Conservation (phyloP, 2,888 invertebrate genomes). For the Rhingia rostrata region DNA sequence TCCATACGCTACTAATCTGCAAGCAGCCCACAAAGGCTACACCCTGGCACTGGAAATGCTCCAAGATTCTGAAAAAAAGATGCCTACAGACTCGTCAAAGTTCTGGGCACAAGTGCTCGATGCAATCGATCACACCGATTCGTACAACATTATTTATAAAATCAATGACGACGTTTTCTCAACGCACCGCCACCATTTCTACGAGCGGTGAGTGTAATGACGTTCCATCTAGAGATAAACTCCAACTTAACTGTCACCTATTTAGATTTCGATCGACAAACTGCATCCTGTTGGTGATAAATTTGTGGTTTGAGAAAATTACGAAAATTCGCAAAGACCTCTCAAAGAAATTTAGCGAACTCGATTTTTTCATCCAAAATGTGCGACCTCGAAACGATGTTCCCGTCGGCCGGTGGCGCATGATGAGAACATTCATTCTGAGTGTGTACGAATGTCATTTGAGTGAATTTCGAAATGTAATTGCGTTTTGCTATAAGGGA, state of each 20-base stretch:
- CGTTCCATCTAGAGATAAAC: neutral
- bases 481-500: neutral
- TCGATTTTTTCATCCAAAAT: constrained; percentile 77
- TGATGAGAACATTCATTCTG: constrained; percentile 77
- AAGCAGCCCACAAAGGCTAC: constrained; percentile 70
- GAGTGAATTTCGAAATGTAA: constrained; percentile 77
- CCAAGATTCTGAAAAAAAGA: constrained; percentile 35
- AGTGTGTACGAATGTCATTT: constrained; percentile 81
- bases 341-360: constrained; percentile 75
- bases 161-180: constrained; percentile 77
- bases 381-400: constrained; percentile 77
- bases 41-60: constrained; percentile 16
- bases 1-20: constrained; percentile 77
- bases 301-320: constrained; percentile 78
- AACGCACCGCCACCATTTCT: constrained; percentile 3
- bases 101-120: constrained; percentile 63
- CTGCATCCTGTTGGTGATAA: constrained; percentile 75
- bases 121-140: constrained; percentile 31
- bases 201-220: constrained; percentile 36
- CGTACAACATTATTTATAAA: constrained; percentile 76
- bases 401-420: constrained; percentile 59
- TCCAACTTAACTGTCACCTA: no score
- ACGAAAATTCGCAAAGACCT: constrained; percentile 70
- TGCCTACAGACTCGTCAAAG: neutral
- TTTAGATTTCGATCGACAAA: constrained; percentile 40